These are phyloP conservation scores for Chionoecetes opilio DNA, from an alignment of 1,140 invertebrate species.

Conservation along the genomic window DNA sequence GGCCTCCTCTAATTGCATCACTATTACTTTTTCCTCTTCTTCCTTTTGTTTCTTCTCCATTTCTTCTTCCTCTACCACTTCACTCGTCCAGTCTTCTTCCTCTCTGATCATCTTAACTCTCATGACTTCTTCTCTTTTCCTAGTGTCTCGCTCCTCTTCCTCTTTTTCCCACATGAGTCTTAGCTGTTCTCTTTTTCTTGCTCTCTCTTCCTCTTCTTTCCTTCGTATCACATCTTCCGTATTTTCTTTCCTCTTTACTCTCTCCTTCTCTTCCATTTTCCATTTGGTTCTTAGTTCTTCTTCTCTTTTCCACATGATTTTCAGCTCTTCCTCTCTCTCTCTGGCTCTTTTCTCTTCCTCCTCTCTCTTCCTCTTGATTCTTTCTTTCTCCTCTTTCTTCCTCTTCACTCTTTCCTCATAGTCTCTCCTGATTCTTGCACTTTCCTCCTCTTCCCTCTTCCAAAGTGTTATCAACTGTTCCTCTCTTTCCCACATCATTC, in stretches of 20 bases:
- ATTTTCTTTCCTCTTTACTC: background rate
- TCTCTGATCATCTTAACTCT: no score
- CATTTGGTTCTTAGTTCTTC: background rate
- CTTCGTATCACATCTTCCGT: background rate
- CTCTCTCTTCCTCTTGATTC: background rate
- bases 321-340: background rate
- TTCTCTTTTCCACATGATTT: background rate
- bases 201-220: background rate
- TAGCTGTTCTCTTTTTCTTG: no score
- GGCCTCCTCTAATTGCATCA: background rate
- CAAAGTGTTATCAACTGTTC: background rate
- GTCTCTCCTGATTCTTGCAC: background rate
- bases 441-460: background rate
- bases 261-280: background rate
- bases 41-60: constrained; percentile 2
- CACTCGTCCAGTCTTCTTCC: background rate
- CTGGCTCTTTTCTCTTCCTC: background rate
- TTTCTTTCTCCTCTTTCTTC: background rate
- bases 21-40: background rate
- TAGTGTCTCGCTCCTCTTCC: background rate
- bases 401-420: background rate
- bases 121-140: no score
- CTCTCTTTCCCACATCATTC: background rate
- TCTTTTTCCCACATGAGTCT: background rate
- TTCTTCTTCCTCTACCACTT: background rate